Evolutionary conservation across 2,113 vertebrate species (phyloP).

Genomic region (Balaenoptera acutorostrata): DNA sequence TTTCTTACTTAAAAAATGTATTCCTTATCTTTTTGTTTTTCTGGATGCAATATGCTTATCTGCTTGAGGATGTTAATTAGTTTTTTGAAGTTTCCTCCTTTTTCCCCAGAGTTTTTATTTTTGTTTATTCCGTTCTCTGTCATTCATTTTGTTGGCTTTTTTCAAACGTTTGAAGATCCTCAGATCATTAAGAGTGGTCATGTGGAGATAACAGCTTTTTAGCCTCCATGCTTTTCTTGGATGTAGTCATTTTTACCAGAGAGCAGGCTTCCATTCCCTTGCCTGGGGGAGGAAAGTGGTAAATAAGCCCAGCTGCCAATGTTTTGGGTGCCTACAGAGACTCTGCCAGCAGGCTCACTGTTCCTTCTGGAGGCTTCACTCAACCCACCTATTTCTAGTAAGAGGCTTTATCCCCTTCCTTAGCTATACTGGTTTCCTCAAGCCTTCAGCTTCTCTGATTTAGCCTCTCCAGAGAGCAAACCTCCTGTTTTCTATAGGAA

Average conservation of each 20-base stretch:
- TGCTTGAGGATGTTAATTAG: not conserved
- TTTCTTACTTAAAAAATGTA: not conserved
- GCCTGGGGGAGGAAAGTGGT: not conserved
- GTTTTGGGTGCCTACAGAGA: not conserved
- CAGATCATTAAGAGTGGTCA: not conserved
- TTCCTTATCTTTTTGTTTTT: not conserved
- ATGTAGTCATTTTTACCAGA: not conserved
- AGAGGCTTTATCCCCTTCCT: no score
- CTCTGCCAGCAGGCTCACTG: not conserved
- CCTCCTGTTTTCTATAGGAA: not conserved
- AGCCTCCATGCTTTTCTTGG: not conserved
- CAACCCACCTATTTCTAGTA: not conserved
- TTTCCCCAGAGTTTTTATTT: not conserved
- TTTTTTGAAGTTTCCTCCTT: not conserved
- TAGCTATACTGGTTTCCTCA: not conserved
- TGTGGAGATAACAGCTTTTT: not conserved
- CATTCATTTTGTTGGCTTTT: slow-evolving; percentile 29
- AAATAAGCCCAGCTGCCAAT: not conserved
- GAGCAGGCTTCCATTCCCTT: not conserved
- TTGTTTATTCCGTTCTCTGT: not conserved
- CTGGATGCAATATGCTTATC: not conserved
- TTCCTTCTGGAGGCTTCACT: not conserved
- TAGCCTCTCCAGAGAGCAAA: not conserved
- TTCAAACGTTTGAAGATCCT: not conserved
- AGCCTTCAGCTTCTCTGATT: not conserved